Conservation (phyloP, 2,797 vertebrate genomes). For the Setipinna tenuifilis region DNA sequence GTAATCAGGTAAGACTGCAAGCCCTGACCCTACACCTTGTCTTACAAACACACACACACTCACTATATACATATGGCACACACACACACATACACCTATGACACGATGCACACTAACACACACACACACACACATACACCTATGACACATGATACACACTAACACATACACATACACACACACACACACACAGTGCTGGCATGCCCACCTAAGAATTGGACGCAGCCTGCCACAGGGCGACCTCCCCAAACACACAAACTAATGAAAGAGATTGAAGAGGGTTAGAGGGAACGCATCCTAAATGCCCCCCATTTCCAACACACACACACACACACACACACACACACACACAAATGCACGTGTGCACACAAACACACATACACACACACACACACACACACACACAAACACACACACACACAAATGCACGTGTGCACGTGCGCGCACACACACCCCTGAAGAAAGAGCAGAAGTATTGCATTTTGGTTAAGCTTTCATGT, state of each 20-base stretch:
- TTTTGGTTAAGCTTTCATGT: slow-evolving; percentile 55
- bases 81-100: background rate
- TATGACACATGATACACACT: background rate
- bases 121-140: too few species aligned
- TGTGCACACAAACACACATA: slow-evolving; percentile 4
- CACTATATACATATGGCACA: background rate
- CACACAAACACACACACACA: background rate
- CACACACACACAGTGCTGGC: too few species aligned
- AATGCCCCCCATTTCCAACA: slow-evolving; percentile 54
- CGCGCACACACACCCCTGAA: slow-evolving; percentile 18
- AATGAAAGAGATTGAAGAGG: slow-evolving; percentile 69
- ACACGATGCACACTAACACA: background rate
- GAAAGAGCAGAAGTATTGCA: slow-evolving; percentile 56
- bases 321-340: slow-evolving; percentile 50
- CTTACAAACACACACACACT: background rate
- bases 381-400: background rate
- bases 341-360: slow-evolving; percentile 41
- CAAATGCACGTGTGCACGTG: background rate
- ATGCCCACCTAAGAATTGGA: too few species aligned
- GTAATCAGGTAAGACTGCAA: background rate
- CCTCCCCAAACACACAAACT: slow-evolving; percentile 59
- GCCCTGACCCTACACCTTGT: background rate
- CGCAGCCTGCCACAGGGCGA: slow-evolving; percentile 48
- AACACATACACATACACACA: too few species aligned
- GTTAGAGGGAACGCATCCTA: slow-evolving; percentile 56